A percentile compares a stretch with the other conserved stretches of the same genome.
Evolutionary conservation across 2,797 vertebrate genomes (phyloP).

Genomic region (Pteronotus mesoamericanus): DNA sequence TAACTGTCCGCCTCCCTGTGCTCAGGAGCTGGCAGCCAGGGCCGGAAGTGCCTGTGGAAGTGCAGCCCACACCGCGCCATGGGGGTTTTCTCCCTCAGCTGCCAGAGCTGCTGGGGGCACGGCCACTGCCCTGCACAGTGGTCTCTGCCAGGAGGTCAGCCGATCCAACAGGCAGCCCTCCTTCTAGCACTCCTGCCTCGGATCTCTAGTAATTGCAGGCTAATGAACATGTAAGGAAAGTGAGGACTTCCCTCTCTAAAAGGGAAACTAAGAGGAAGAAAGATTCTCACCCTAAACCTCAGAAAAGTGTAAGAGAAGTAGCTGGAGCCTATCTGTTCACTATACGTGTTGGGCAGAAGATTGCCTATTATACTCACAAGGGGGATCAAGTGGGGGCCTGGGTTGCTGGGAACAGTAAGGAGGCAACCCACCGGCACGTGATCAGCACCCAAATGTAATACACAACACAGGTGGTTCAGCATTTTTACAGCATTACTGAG

Average conservation of each 20-base stretch:
- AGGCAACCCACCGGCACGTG: background rate
- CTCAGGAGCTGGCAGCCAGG: rapidly evolving
- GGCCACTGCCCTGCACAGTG: rapidly evolving
- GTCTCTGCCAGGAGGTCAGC: background rate
- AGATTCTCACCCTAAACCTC: background rate
- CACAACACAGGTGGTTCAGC: background rate
- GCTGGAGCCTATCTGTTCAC: background rate
- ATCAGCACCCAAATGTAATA: background rate
- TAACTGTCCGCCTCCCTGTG: background rate
- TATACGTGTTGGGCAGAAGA: background rate
- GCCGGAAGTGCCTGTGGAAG: background rate
- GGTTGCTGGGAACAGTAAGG: background rate
- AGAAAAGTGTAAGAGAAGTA: background rate
- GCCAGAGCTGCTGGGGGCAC: background rate
- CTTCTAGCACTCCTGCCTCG: background rate
- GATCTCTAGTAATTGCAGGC: background rate
- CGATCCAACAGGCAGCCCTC: background rate
- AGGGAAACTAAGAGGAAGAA: background rate
- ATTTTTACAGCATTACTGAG: conserved; percentile 45
- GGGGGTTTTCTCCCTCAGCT: background rate
- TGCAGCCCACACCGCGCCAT: background rate
- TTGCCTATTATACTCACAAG: background rate
- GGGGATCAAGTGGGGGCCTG: rapidly evolving
- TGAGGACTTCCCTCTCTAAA: background rate
- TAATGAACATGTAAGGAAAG: background rate